Evolutionary conservation across 2,888 invertebrate genomes (phyloP).

Genomic region (Seira ritae): DNA sequence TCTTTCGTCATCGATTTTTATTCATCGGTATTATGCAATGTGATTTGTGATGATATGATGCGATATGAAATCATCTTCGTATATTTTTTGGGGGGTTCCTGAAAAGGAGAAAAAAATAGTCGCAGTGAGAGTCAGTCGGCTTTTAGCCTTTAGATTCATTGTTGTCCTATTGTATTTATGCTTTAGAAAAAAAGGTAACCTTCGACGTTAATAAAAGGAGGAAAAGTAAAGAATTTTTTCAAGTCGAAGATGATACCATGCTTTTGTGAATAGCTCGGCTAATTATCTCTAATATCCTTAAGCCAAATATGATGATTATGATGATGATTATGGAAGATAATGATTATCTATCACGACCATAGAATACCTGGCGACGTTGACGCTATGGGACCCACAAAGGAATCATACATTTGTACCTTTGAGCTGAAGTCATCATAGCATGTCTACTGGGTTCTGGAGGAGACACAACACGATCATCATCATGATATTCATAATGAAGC

Average conservation of each 20-base stretch:
- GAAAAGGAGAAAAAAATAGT: slow-evolving; percentile 7
- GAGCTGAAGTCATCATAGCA: too few species aligned
- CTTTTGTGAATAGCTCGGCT: slow-evolving; percentile 46
- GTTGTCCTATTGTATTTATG: too few species aligned
- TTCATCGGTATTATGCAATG: too few species aligned
- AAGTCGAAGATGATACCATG: neutral
- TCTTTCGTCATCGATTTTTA: too few species aligned
- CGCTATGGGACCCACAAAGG: neutral
- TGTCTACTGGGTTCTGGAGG: too few species aligned
- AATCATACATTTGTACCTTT: slow-evolving; percentile 4
- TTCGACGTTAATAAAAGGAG: neutral
- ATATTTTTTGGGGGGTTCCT: neutral
- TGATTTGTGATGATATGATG: too few species aligned
- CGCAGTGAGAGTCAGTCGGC: neutral
- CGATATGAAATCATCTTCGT: too few species aligned
- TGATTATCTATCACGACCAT: slow-evolving; percentile 50
- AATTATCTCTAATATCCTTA: slow-evolving; percentile 56
- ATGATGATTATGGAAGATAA: slow-evolving; percentile 44
- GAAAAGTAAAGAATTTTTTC: neutral
- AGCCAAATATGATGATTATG: slow-evolving; percentile 37
- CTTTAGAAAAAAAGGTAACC: too few species aligned
- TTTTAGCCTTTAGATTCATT: neutral
- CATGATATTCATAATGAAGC: slow-evolving; percentile 11
- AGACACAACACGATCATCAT: slow-evolving; percentile 1
- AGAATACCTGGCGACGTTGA: neutral